Evolutionary conservation across 2,113 vertebrate genomes (phyloP), one percentile per base, ranked within the genome.

Genomic region (Pedionomus torquatus): DNA sequence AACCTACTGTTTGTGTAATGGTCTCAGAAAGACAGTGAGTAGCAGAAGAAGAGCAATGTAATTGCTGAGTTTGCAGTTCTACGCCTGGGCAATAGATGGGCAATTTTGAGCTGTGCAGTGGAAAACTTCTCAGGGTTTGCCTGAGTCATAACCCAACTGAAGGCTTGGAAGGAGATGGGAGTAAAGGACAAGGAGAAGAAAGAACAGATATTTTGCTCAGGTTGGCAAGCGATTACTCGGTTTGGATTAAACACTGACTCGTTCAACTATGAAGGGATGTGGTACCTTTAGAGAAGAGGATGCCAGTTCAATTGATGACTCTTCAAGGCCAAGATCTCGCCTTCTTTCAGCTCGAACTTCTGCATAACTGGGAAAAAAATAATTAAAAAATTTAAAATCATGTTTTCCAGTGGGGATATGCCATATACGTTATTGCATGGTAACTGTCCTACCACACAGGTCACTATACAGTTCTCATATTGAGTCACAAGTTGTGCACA

Each of bases 281-380:
- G 4, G n/a, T 97, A 99, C 99, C 98, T 99, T 99, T 70, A 99
- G 91, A 88, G 98, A 97, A 13, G 97, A 98, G 26, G 98, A 98
- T 20, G 98, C 98, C n/a, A 98, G 92, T 93, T 99, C 99, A 58
- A 98, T 88, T 15, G 98, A 98, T 63, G 98, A 97, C 87, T 99
- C 99, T 48, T 99, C 98, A 10, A 99, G 98, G 84, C 99, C 98
- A 48, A 99, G 98, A 23, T 98, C 99, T 97, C 98, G 90, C 90
- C 99, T 98, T 78, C 98, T 98, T 95, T 99, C 99, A 57, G 99
- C 98, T 89, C 98, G 98, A 91, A 99, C 99, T 89, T 99, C 98
- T 12, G 99, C 98, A 75, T 99, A 99, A 96, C 99, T 99, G 52
- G 41, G 75, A 77, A 83, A 33, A 54, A 5, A 46, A 13, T 31